Evolutionary conservation across 2,888 invertebrate species (phyloP), one percentile per base, ranked within the genome.

Genomic region (Ochlodes sylvanus): DNA sequence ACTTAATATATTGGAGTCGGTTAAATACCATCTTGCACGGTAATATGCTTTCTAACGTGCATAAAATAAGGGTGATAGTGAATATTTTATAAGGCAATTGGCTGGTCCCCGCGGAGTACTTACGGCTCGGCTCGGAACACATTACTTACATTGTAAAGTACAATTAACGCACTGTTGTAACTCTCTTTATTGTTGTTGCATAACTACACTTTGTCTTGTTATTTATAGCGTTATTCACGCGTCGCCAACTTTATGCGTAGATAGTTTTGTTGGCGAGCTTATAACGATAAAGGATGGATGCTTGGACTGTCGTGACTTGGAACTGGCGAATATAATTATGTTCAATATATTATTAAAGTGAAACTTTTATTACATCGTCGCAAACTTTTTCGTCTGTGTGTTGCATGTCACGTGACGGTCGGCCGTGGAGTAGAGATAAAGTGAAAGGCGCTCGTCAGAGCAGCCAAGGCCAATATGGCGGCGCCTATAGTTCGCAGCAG

Each of bases 51-150:
- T 19, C 50, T 50, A 50, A 50, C 19, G 50, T 19, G 19, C 10
- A 50, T 50, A 10, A 12, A 50, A 50, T 50, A 50, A 50, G 50
- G 50, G 17, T 4, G 50, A 50, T 50, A 10, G 10, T 50, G 19
- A 50, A 50, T 50, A 50, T 50, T 50, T 50, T 50, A 12, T 19
- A 50, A 19, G 12, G 50, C 50, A 50, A 50, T 50, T 50, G 50
- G 19, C 77, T 77, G 75, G 17, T 58, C 57, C 57, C 42, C 27
- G 1, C 7, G 19, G 21, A 14, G 41, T 19, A 17, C 32, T 47
- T 32, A 47, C n/a, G 17, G 17, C 42, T 44, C 56, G 38, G 19
- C 54, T 15, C 42, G 27, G 55, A 54, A 47, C 27, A 44, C 64
- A 47, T 64, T 64, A 55, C 34, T 64, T 44, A 62, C 50, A 56